These are phyloP conservation scores for Pheosia gnoma DNA, from an alignment of 2,888 invertebrate genomes.

Conservation along the genomic window DNA sequence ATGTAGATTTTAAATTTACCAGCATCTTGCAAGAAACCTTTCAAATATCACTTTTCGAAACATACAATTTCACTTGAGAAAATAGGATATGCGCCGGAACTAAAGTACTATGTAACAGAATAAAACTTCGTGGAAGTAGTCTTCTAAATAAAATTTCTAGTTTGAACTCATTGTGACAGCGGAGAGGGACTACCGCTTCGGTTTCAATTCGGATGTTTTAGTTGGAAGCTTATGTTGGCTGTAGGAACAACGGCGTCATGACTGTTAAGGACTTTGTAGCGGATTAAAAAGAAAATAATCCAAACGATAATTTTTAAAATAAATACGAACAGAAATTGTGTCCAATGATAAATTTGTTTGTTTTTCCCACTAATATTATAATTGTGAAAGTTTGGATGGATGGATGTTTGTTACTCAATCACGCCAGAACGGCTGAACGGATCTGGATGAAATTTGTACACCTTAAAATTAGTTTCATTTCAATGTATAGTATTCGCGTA, in stretches of 20 bases:
- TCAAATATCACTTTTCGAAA: conserved; percentile 34
- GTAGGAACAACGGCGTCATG: neutral
- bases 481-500: too few relatives aligned
- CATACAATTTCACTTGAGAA: conserved; percentile 44
- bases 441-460: too few relatives aligned
- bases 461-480: too few relatives aligned
- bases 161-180: conserved; percentile 43
- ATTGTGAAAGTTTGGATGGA: too few relatives aligned
- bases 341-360: too few relatives aligned
- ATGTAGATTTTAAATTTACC: neutral
- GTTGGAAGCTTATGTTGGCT: conserved; percentile 20
- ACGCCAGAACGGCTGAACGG: too few relatives aligned
- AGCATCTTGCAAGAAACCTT: neutral
- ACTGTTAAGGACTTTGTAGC: too few relatives aligned
- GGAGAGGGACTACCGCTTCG: conserved; percentile 21
- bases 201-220: conserved; percentile 29
- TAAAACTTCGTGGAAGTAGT: conserved; percentile 41
- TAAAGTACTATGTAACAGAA: conserved; percentile 40
- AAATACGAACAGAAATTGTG: too few relatives aligned
- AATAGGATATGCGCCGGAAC: conserved; percentile 40
- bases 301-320: too few relatives aligned
- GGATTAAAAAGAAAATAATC: too few relatives aligned
- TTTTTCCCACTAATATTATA: too few relatives aligned
- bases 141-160: conserved; percentile 37
- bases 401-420: too few relatives aligned